Evolutionary conservation across 2,797 vertebrate genomes (phyloP).

Genomic region (Huso huso): DNA sequence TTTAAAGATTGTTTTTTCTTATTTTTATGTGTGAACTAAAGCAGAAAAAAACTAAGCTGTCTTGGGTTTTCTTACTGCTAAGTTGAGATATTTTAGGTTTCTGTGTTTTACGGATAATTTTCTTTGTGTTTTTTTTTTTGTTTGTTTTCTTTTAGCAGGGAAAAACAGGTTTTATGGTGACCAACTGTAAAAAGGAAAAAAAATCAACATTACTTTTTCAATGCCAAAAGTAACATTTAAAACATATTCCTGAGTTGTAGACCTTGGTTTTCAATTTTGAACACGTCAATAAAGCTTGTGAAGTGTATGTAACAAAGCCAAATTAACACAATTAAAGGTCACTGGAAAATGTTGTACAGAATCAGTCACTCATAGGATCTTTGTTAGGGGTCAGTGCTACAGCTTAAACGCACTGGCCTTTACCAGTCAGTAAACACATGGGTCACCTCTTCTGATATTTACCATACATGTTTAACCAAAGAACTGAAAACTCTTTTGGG

Average conservation of each 20-base stretch:
- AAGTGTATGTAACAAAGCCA: conserved; percentile 49
- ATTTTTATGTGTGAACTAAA: conserved; percentile 20
- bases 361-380: conserved; percentile 38
- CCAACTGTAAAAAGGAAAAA: conserved; percentile 37
- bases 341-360: conserved; percentile 38
- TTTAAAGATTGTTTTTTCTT: conserved; percentile 39
- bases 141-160: conserved; percentile 20
- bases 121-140: too few relatives aligned
- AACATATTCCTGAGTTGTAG: conserved; percentile 6
- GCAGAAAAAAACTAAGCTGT: neutral
- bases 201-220: neutral
- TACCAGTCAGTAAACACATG: conserved; percentile 36
- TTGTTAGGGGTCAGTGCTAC: conserved; percentile 43
- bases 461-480: conserved; percentile 20
- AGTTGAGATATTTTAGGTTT: conserved; percentile 18
- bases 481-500: conserved; percentile 15
- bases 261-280: conserved; percentile 10
- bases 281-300: conserved; percentile 36
- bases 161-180: conserved; percentile 43
- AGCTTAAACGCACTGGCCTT: conserved; percentile 43
- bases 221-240: conserved; percentile 18
- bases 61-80: conserved; percentile 16
- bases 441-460: conserved; percentile 31
- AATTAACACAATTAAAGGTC: conserved; percentile 52
- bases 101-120: too few relatives aligned